Percentiles rank a stretch among this genome's conserved stretches.
phyloP scores from a whole-genome alignment of 2,797 vertebrate genomes.

The Mus minutoides region DNA sequence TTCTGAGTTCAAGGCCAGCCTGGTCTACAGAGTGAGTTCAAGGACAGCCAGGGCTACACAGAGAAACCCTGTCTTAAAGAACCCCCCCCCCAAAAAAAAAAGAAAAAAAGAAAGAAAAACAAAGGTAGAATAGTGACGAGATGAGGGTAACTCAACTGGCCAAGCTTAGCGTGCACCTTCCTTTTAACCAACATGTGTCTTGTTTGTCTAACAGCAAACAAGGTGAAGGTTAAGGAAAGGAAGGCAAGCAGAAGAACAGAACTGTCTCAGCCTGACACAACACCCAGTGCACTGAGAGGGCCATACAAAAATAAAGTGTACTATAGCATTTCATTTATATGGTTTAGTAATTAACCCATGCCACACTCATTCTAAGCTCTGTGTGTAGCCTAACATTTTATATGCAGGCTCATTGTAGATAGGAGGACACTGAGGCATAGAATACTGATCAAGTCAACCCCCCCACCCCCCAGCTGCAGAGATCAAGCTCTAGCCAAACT shows the following conservation, averaged over 20 bases:
- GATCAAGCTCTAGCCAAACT: neutral
- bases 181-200: neutral
- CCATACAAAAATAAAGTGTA: neutral
- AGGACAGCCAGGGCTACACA: too few species aligned
- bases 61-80: too few species aligned
- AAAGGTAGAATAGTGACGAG: neutral
- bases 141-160: neutral
- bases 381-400: neutral
- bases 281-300: neutral
- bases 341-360: neutral
- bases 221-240: neutral
- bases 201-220: constrained; percentile 10
- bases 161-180: neutral
- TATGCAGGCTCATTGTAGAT: neutral
- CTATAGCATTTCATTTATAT: neutral
- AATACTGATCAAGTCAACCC: neutral
- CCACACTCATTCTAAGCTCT: neutral
- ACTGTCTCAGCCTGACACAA: neutral
- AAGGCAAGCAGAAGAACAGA: neutral
- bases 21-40: too few species aligned
- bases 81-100: too few species aligned
- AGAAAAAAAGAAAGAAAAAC: too few species aligned
- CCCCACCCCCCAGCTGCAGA: neutral
- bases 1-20: too few species aligned
- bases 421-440: neutral